Evolutionary conservation across 2,888 invertebrate species (phyloP), one percentile per base, ranked within the genome.

Genomic region (Dynastes grantii): DNA sequence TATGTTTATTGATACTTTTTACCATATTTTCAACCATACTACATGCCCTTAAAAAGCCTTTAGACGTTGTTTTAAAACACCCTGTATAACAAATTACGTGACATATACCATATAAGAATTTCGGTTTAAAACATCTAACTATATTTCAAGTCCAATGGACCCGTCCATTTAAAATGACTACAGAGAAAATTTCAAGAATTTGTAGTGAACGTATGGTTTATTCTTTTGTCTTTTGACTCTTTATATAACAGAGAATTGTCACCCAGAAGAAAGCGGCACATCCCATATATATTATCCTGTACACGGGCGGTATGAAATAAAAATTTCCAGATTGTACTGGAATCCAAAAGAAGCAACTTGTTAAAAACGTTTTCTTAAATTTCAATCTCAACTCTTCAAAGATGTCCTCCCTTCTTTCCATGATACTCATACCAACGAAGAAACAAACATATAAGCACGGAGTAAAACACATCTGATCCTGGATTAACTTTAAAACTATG

Each of bases 291-390:
- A 94, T 92, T 0, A 97, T 95, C 16, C 97, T 90, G 78, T 94
- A 91, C 75, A 92, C 89, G 0, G 95, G 91, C 0, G 96, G 94
- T 71, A 97, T 87, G 75, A 95, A 87, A 64, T 91, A 87, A 88
- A 97, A 97, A 88, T 97, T 97, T 45, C 96, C 86, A 0, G 93
- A 91, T 88, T 96, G 96, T 0, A 92, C 94, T 0, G 96, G 96
- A 55, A 96, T 87, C 96, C 97, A 97, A 87, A 96, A 97, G 76
- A 92, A 88, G 85, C 96, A 96, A 81, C 95, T 96, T 0, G 94
- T 93, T 87, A 92, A 81, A 85, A 93, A 93, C 0, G 96, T 95
- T 79, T 92, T 93, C 81, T 92, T 83, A 82, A 95, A 94, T 87
- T 96, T 97, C 55, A 91, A 89, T 82, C 89, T 91, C 37, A 94